These are phyloP conservation scores for Phaenicophaeus curvirostris DNA, from an alignment of 2,797 vertebrate genomes.

Conservation along the genomic window DNA sequence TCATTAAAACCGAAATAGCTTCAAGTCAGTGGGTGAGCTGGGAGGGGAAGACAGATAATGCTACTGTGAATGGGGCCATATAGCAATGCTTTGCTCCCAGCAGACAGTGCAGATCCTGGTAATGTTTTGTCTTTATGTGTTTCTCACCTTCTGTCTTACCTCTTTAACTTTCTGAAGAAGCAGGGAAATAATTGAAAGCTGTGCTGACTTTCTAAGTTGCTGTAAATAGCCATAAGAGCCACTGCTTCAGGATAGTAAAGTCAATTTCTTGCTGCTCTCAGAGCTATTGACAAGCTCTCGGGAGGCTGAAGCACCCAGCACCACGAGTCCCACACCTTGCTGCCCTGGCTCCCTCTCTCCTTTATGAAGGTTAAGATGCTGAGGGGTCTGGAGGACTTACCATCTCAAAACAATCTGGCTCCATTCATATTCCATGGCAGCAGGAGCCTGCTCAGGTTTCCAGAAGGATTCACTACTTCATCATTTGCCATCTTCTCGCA, in stretches of 20 bases:
- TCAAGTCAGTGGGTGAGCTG: slow-evolving; percentile 47
- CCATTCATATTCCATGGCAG: neutral
- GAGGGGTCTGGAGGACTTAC: neutral
- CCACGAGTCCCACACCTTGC: accelerated
- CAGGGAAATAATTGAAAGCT: neutral
- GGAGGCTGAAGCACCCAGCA: neutral
- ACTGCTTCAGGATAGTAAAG: neutral
- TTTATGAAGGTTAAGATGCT: neutral
- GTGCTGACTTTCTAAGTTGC: neutral
- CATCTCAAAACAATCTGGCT: neutral
- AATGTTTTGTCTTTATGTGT: slow-evolving; percentile 58
- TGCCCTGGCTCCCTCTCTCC: neutral
- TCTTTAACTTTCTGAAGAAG: slow-evolving; percentile 56
- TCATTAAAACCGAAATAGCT: slow-evolving; percentile 56
- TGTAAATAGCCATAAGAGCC: slow-evolving; percentile 10
- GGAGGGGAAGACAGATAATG: slow-evolving; percentile 40
- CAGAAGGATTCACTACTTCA: neutral
- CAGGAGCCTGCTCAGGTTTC: neutral
- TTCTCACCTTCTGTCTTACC: slow-evolving; percentile 65
- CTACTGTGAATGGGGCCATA: slow-evolving; percentile 45
- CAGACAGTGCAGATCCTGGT: slow-evolving; percentile 21
- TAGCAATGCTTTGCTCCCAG: slow-evolving; percentile 33
- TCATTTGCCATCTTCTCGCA: neutral
- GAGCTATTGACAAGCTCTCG: neutral
- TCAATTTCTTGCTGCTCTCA: neutral